A percentile compares a stretch with the other conserved stretches of the same genome.
These are phyloP conservation scores for Maccullochella peelii DNA, from an alignment of 2,113 vertebrate genomes.

Conservation along the genomic window DNA sequence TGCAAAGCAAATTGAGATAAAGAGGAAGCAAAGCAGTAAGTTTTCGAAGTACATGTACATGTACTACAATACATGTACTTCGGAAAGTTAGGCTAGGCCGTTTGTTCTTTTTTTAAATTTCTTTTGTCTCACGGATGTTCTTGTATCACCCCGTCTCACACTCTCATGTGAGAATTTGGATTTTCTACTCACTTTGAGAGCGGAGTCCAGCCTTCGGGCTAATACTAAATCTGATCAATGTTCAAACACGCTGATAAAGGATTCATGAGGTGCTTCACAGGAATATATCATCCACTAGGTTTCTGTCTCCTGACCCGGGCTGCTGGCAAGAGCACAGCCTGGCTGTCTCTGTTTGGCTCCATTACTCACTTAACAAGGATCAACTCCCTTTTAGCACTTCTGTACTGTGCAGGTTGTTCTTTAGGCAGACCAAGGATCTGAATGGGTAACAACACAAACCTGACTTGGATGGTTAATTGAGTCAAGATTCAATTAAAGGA, in stretches of 20 bases:
- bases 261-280: conserved; percentile 73
- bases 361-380: conserved; percentile 64
- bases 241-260: conserved; percentile 71
- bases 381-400: conserved; percentile 49
- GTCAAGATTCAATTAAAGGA: neutral
- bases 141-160: conserved; percentile 6
- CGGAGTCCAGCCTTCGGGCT: conserved; percentile 62
- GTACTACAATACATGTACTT: too few species aligned
- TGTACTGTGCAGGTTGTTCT: conserved; percentile 41
- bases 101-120: conserved; percentile 46
- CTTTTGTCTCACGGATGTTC: conserved; percentile 44
- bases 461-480: conserved; percentile 20
- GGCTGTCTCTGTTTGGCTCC: conserved; percentile 46
- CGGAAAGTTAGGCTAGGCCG: conserved; percentile 1
- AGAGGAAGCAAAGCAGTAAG: conserved; percentile 1
- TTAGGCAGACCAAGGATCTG: conserved; percentile 28
- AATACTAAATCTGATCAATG: conserved; percentile 74
- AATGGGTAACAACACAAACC: conserved; percentile 22
- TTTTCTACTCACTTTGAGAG: conserved; percentile 50
- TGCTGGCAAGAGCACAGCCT: conserved; percentile 35
- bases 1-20: conserved; percentile 14
- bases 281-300: conserved; percentile 54
- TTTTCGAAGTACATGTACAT: neutral
- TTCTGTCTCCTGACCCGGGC: conserved; percentile 56
- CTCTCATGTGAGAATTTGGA: conserved; percentile 45